A percentile compares a stretch with the other conserved stretches of the same genome.
Evolutionary conservation across 2,797 vertebrate species (phyloP).

Genomic region (Sternarchorhynchus goeldii): DNA sequence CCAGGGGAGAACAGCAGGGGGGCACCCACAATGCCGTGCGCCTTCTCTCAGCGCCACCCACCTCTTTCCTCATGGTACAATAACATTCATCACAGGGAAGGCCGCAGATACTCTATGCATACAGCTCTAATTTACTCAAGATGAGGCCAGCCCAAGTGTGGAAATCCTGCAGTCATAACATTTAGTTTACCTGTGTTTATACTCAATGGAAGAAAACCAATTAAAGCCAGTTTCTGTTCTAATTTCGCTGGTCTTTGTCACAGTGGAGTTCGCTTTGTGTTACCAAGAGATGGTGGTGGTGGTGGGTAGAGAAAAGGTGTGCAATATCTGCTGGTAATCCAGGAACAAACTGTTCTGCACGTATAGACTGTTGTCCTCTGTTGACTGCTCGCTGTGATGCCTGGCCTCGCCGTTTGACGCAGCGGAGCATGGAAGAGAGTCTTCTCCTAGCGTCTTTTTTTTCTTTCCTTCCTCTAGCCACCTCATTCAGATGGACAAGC

Average conservation of each 20-base stretch:
- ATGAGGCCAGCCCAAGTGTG: slow-evolving; percentile 27
- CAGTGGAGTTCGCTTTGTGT: not conserved
- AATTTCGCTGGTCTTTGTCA: slow-evolving; percentile 21
- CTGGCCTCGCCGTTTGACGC: slow-evolving; percentile 1
- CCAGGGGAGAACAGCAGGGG: slow-evolving; percentile 60
- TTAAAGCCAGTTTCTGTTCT: slow-evolving; percentile 24
- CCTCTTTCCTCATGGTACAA: slow-evolving; percentile 58
- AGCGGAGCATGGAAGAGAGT: slow-evolving; percentile 22
- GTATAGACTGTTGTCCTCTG: not conserved
- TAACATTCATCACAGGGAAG: slow-evolving; percentile 54
- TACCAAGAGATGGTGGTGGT: not conserved
- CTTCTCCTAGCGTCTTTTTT: slow-evolving; percentile 24
- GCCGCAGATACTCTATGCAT: slow-evolving; percentile 50
- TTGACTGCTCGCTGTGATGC: not conserved
- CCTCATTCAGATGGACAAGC: slow-evolving; percentile 49
- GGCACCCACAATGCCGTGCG: slow-evolving; percentile 60
- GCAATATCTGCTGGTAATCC: not conserved
- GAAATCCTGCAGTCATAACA: slow-evolving; percentile 49
- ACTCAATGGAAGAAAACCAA: slow-evolving; percentile 30
- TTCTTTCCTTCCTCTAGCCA: slow-evolving; percentile 14
- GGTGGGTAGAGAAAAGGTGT: too few species aligned
- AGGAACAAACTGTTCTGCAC: not conserved
- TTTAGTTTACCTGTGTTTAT: slow-evolving; percentile 48
- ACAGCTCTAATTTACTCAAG: slow-evolving; percentile 47
- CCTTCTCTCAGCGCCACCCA: slow-evolving; percentile 53